Conservation (phyloP, 2,888 invertebrate genomes). For the Dioctria rufipes region DNA sequence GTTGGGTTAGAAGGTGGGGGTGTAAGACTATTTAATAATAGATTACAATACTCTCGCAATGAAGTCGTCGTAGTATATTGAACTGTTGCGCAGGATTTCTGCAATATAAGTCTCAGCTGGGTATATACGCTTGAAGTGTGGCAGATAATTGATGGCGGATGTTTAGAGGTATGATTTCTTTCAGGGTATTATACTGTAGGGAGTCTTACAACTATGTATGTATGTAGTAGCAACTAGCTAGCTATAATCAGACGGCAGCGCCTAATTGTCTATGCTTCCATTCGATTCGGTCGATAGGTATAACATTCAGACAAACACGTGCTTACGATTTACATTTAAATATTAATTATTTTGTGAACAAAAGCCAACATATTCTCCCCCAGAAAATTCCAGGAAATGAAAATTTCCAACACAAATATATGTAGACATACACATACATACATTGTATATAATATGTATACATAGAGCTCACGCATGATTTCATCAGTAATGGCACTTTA, state of each 20-base stretch:
- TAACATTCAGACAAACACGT: constrained; percentile 18
- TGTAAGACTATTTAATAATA: constrained; percentile 26
- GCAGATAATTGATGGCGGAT: no score
- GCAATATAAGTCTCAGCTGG: background rate
- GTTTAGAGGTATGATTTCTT: no score
- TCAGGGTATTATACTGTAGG: background rate
- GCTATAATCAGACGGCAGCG: constrained; percentile 23
- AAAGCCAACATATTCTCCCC: background rate
- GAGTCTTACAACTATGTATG: background rate
- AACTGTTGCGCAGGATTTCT: constrained; percentile 28
- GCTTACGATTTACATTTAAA: background rate
- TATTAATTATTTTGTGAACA: background rate
- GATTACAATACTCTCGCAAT: constrained; percentile 34
- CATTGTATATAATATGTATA: no score
- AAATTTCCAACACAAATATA: no score
- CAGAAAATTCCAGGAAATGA: no score
- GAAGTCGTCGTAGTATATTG: background rate
- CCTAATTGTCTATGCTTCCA: constrained; percentile 32
- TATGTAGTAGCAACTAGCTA: background rate
- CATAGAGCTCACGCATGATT: background rate
- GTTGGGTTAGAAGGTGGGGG: no score
- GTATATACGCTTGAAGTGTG: no score
- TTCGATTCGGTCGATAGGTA: constrained; percentile 10
- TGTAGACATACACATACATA: no score
- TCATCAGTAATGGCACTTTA: background rate